Evolutionary conservation across 1,140 invertebrate genomes (phyloP), one percentile per base, ranked within the genome.

Genomic region (Micrasema minimum): DNA sequence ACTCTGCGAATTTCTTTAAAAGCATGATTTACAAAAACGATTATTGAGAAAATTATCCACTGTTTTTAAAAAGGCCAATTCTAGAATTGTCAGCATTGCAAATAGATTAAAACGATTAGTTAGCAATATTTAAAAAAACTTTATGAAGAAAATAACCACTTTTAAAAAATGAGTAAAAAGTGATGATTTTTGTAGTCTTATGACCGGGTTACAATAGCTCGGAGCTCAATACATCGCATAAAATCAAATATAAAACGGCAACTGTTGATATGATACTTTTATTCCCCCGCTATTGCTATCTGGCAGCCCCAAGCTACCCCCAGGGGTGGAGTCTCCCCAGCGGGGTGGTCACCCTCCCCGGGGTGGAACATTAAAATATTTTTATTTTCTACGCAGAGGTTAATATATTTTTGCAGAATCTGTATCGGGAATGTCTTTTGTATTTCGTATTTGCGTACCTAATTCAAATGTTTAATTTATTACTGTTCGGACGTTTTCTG

Each of bases 211-310:
- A 72, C 59, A 68, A 72, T 72, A 69, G 71, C 71, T 61, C 59
- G 53, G 51, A 66, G 71, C 64, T 37, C 37, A 43, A 61, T 66
- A 73, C 41, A 69, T 69, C 66, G 66, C 45, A 73, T 73, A 73
- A 73, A 73, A 73, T 73, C 72, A 73, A 69, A 73, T 73, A 72
- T 68, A 65, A 66, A 65, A 55, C 65, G 57, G 66, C 72, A 73
- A 73, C 66, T 69, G 72, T 73, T 73, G 72, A 73, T 69, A 68
- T 53, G 41, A 67, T 57, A 59, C 55, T 69, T 69, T 69, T 69
- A 69, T 69, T 64, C 38, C 48, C 26, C 46, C 31, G 59, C 59
- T 46, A 64, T 51, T 26, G 59, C 59, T 64, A 46, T 51, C 67
- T 48, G 53, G 38, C 66, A 14, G 68, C 59, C 50, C 22, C 31